Evolutionary conservation across 2,888 invertebrate genomes (phyloP).

Genomic region (Chrysodeixis includens): DNA sequence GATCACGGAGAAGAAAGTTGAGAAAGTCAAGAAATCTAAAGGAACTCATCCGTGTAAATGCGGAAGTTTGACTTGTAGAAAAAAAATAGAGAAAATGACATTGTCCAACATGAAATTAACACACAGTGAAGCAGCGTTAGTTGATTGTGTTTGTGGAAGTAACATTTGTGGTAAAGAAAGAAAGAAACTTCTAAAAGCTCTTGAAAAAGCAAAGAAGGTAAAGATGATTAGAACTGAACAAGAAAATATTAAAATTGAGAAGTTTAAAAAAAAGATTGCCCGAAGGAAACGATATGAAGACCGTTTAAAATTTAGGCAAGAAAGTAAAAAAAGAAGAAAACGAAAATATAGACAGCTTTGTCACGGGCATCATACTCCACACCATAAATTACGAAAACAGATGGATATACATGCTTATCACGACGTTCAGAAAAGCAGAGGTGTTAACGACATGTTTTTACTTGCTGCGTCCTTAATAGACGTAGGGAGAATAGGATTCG

Average conservation of each 20-base stretch:
- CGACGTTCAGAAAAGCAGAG: constrained; percentile 9
- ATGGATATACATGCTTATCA: constrained; percentile 26
- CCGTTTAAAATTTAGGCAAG: not conserved
- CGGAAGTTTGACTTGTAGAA: constrained; percentile 32
- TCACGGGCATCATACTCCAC: not conserved
- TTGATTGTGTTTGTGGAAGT: constrained; percentile 40
- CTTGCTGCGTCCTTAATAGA: constrained; percentile 14
- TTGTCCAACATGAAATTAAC: constrained; percentile 34
- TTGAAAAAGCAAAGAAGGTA: constrained; percentile 31
- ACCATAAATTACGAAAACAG: not conserved
- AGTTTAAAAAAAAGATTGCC: not conserved
- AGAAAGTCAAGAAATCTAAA: not conserved
- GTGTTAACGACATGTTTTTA: not conserved
- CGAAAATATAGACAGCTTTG: not conserved
- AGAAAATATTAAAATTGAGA: not conserved
- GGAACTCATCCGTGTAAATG: constrained; percentile 14
- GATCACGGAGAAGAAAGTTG: too few relatives aligned
- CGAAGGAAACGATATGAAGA: not conserved
- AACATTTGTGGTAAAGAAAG: constrained; percentile 29
- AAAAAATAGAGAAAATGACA: constrained; percentile 10
- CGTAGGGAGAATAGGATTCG: constrained; percentile 7
- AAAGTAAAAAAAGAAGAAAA: not conserved
- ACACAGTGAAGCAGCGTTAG: constrained; percentile 24
- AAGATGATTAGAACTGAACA: constrained; percentile 4
- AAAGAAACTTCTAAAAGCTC: constrained; percentile 21